Conservation (phyloP, 2,888 invertebrate genomes). For the Dryadula phaetusa region DNA sequence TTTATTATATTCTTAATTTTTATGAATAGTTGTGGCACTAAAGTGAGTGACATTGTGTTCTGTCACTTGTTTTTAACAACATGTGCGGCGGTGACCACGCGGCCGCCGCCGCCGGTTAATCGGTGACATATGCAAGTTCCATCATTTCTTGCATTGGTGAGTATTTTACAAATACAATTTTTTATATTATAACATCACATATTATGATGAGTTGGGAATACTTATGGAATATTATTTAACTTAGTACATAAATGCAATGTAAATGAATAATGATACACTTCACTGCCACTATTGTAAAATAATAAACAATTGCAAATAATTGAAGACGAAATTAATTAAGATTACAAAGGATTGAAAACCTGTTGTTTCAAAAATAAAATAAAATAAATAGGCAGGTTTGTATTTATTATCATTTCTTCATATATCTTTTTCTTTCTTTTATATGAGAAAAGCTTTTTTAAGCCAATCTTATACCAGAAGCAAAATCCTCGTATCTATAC, state of each 20-base stretch:
- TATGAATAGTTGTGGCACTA: conserved; percentile 22
- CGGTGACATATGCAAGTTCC: conserved; percentile 52
- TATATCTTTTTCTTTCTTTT: not conserved
- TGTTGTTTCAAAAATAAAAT: not conserved
- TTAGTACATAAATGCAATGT: too few relatives aligned
- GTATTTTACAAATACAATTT: conserved; percentile 48
- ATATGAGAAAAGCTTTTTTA: not conserved
- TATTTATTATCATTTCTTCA: not conserved
- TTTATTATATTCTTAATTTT: conserved; percentile 26
- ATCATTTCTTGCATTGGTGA: conserved; percentile 69
- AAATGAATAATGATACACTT: not conserved
- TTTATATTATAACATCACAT: not conserved
- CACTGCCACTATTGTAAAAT: conserved; percentile 23
- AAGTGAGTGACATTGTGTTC: conserved; percentile 41
- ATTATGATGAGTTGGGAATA: not conserved
- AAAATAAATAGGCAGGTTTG: not conserved
- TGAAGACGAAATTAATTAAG: not conserved
- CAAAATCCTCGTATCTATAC: not conserved
- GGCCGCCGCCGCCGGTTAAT: conserved; percentile 69
- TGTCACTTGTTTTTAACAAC: conserved; percentile 50
- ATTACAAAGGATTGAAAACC: not conserved
- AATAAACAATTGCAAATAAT: not conserved
- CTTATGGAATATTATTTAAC: not conserved
- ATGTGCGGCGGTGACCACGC: conserved; percentile 68
- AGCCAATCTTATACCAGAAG: too few relatives aligned